These are phyloP conservation scores for Syritta pipiens DNA, from an alignment of 2,888 invertebrate genomes.

Conservation along the genomic window DNA sequence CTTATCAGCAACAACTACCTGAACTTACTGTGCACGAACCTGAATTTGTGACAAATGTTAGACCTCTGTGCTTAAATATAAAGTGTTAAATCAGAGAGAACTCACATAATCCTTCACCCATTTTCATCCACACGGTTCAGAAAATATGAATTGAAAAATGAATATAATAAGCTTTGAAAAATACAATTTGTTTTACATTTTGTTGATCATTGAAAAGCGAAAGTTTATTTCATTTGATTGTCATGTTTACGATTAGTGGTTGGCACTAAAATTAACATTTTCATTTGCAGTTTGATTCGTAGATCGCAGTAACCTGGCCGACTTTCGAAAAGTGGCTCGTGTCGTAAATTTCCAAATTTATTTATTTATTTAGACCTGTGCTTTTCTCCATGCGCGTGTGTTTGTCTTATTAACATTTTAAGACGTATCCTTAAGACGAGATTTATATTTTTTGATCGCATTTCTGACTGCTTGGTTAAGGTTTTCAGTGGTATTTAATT, in stretches of 20 bases:
- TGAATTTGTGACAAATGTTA: too few relatives aligned
- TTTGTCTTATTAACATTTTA: conserved; percentile 10
- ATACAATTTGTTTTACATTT: not conserved
- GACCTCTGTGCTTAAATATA: too few relatives aligned
- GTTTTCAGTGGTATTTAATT: conserved; percentile 9
- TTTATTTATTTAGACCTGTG: conserved; percentile 50
- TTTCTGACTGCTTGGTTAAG: conserved; percentile 29
- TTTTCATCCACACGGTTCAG: too few relatives aligned
- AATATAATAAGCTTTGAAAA: not conserved
- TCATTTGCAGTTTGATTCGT: conserved; percentile 32
- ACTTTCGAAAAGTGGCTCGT: too few relatives aligned
- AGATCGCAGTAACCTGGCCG: too few relatives aligned
- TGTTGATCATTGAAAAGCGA: conserved; percentile 1
- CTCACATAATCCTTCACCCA: too few relatives aligned
- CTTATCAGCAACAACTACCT: too few relatives aligned
- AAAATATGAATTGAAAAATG: not conserved
- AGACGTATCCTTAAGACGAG: not conserved
- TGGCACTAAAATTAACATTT: conserved; percentile 52
- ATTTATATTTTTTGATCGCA: conserved; percentile 43
- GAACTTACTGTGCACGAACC: too few relatives aligned
- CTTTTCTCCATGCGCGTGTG: conserved; percentile 2
- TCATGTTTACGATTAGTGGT: conserved; percentile 45
- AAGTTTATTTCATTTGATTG: conserved; percentile 43
- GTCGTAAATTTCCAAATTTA: conserved; percentile 46
- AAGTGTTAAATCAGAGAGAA: too few relatives aligned